These are phyloP conservation scores for Acanthisitta chloris DNA, from an alignment of 2,113 vertebrate genomes.

Conservation along the genomic window DNA sequence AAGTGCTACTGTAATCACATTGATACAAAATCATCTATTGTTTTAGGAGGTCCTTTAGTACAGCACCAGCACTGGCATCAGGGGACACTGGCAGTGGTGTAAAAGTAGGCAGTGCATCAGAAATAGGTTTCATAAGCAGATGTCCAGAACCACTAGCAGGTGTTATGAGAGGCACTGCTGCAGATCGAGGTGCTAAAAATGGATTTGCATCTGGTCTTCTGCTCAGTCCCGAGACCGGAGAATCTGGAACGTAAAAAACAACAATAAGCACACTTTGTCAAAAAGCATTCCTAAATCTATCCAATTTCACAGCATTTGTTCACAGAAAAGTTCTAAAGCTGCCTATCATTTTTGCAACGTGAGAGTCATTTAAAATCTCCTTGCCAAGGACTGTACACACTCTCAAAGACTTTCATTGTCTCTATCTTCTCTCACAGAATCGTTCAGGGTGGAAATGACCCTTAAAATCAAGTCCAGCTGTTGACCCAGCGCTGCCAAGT, in stretches of 20 bases:
- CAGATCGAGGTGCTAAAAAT: conserved; percentile 93
- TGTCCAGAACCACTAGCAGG: conserved; percentile 77
- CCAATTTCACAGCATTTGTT: background rate
- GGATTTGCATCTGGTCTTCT: conserved; percentile 82
- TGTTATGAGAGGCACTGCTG: conserved; percentile 86
- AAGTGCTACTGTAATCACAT: conserved; percentile 68
- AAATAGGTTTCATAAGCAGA: conserved; percentile 95
- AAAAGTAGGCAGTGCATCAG: conserved; percentile 88
- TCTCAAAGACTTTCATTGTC: background rate
- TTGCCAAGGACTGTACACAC: background rate
- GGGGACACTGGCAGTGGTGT: conserved; percentile 91
- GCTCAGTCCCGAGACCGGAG: conserved; percentile 46
- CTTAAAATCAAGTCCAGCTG: background rate
- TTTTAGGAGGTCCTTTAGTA: conserved; percentile 92
- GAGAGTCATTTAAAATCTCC: background rate
- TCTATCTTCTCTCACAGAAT: background rate
- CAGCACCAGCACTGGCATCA: conserved; percentile 86
- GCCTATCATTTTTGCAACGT: background rate
- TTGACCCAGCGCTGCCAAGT: background rate
- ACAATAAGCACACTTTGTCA: background rate
- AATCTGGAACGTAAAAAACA: conserved; percentile 21
- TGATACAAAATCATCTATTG: conserved; percentile 71
- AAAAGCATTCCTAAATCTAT: background rate
- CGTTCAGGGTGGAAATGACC: background rate
- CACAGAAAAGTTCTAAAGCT: background rate